phyloP scores from a whole-genome alignment of 2,888 invertebrate species.

The Oconnorella tubifera region DNA sequence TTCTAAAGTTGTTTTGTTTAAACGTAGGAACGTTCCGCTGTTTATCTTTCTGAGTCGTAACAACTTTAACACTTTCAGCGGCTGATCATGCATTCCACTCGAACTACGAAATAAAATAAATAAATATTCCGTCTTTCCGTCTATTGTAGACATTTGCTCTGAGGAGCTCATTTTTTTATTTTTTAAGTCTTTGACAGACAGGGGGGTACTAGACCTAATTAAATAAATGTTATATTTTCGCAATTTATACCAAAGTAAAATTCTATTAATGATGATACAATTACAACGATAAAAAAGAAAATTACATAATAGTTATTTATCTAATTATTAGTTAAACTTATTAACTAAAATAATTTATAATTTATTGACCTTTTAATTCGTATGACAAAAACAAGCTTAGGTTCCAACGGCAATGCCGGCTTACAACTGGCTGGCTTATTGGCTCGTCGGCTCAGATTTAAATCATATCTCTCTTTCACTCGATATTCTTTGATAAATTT shows the following conservation, averaged over 20 bases:
- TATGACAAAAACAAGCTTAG: constrained; percentile 16
- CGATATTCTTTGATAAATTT: constrained; percentile 23
- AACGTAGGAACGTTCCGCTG: constrained; percentile 20
- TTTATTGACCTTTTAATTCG: constrained; percentile 13
- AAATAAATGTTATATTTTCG: too few relatives aligned
- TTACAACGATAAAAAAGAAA: too few relatives aligned
- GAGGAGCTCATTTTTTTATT: too few relatives aligned
- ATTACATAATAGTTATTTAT: too few relatives aligned
- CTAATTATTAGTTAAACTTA: too few relatives aligned
- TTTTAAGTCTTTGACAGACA: too few relatives aligned
- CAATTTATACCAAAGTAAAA: too few relatives aligned
- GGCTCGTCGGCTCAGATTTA: constrained; percentile 6
- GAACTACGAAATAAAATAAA: constrained; percentile 7
- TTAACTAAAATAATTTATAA: too few relatives aligned
- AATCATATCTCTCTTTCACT: constrained; percentile 20
- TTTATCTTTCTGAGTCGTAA: constrained; percentile 17
- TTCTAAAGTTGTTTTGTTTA: constrained; percentile 22
- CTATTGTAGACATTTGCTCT: too few relatives aligned
- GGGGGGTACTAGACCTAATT: too few relatives aligned
- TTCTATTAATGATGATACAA: too few relatives aligned
- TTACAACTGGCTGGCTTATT: constrained; percentile 7
- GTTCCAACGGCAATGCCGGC: background rate
- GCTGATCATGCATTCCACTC: constrained; percentile 10
- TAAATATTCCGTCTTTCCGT: too few relatives aligned
- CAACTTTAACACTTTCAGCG: constrained; percentile 17